Percentiles rank a stretch among this genome's conserved stretches.
These are phyloP conservation scores for Alligator sinensis DNA, from an alignment of 2,113 vertebrate genomes.

Conservation along the genomic window DNA sequence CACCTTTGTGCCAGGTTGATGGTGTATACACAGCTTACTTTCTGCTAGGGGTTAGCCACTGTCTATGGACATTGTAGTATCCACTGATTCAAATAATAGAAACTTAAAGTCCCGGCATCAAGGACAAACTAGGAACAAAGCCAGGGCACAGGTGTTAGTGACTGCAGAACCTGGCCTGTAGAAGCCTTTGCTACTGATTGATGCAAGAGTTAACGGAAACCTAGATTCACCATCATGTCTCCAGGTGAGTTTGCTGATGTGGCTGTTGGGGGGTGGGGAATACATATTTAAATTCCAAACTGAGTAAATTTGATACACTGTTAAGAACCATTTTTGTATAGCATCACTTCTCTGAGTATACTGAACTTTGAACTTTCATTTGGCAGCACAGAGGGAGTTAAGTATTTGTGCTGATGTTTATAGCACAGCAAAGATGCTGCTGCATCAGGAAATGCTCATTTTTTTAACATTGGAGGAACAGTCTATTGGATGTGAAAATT, in stretches of 20 bases:
- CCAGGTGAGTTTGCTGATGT: not conserved
- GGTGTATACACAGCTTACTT: not conserved
- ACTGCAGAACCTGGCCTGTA: constrained; percentile 1
- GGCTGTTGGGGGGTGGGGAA: not conserved
- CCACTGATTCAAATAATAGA: not conserved
- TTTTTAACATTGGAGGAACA: constrained; percentile 40
- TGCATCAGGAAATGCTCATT: constrained; percentile 48
- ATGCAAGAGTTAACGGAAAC: constrained; percentile 6
- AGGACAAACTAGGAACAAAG: not conserved
- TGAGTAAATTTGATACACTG: not conserved
- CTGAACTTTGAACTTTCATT: constrained; percentile 57
- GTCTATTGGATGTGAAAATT: not conserved
- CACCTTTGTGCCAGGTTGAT: not conserved
- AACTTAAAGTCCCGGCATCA: not conserved
- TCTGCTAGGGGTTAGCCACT: not conserved
- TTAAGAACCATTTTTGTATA: not conserved
- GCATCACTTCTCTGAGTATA: constrained; percentile 1
- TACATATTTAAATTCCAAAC: constrained; percentile 55
- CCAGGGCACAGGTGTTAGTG: not conserved
- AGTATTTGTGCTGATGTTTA: constrained; percentile 26
- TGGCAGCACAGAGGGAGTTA: constrained; percentile 48
- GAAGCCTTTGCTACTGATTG: constrained; percentile 20
- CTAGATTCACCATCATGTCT: constrained; percentile 21
- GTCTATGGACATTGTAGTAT: not conserved
- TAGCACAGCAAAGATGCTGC: not conserved